phyloP scores from a whole-genome alignment of 2,888 invertebrate genomes.

The Bombylius discolor region DNA sequence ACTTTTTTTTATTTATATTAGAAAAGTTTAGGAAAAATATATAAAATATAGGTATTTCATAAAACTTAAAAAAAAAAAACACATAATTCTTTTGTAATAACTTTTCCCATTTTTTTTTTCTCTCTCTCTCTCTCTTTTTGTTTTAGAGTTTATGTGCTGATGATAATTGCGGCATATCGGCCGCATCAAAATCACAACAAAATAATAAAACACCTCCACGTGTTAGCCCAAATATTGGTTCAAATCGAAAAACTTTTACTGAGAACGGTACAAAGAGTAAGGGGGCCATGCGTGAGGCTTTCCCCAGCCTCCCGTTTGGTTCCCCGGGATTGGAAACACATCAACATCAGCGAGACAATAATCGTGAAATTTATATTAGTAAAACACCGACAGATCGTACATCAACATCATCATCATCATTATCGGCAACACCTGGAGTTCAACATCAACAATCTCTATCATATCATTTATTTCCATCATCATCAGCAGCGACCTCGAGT shows the following conservation, averaged over 20 bases:
- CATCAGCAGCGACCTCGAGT: background rate
- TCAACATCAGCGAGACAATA: constrained; percentile 13
- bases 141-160: constrained; percentile 16
- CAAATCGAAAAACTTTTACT: constrained; percentile 12
- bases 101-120: too few relatives aligned
- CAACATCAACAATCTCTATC: constrained; percentile 3
- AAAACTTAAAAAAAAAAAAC: too few relatives aligned
- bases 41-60: too few relatives aligned
- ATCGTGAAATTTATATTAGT: constrained; percentile 9
- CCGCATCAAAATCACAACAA: constrained; percentile 8
- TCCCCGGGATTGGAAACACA: constrained; percentile 16
- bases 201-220: constrained; percentile 10
- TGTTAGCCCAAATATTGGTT: constrained; percentile 13
- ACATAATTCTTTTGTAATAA: too few relatives aligned
- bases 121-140: constrained; percentile 3
- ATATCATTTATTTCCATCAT: background rate
- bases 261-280: constrained; percentile 15
- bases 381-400: constrained; percentile 6
- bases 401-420: constrained; percentile 8
- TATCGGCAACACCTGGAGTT: background rate
- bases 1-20: too few relatives aligned
- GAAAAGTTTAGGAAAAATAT: too few relatives aligned
- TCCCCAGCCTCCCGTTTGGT: constrained; percentile 20
- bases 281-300: constrained; percentile 21
- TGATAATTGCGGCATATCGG: constrained; percentile 15